Evolutionary conservation across 2,113 vertebrate species (phyloP).

Genomic region (Carassius auratus): DNA sequence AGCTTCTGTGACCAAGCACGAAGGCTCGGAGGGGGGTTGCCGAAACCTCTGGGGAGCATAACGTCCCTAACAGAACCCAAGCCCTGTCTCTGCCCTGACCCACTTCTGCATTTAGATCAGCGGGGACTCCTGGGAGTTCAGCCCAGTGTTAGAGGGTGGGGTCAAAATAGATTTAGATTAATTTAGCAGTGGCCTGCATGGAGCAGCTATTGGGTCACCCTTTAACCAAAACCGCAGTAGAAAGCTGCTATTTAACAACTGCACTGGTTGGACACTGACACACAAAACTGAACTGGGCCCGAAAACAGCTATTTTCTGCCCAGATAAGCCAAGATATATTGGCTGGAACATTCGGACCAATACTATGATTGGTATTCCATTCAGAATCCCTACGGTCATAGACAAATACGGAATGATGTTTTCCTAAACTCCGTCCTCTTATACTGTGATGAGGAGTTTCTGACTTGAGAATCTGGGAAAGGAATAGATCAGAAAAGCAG

Average conservation of each 20-base stretch:
- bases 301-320: constrained; percentile 13
- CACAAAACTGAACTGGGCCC: constrained; percentile 1
- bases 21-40: constrained; percentile 12
- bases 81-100: constrained; percentile 55
- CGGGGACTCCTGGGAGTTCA: constrained; percentile 38
- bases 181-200: constrained; percentile 42
- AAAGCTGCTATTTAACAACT: constrained; percentile 45
- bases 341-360: constrained; percentile 15
- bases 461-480: not conserved
- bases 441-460: not conserved
- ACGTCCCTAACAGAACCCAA: constrained; percentile 39
- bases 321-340: not conserved
- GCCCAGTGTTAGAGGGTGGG: constrained; percentile 42
- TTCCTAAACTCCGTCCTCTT: not conserved
- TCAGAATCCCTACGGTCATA: constrained; percentile 8
- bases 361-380: constrained; percentile 46
- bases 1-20: constrained; percentile 42
- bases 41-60: constrained; percentile 27
- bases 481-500: constrained; percentile 14
- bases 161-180: constrained; percentile 47
- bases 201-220: constrained; percentile 27
- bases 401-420: constrained; percentile 6
- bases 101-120: constrained; percentile 58
- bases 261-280: constrained; percentile 10
- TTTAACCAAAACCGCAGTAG: constrained; percentile 40